These are phyloP conservation scores for Cheumatopsyche charites DNA, from an alignment of 1,140 invertebrate genomes.

Conservation along the genomic window DNA sequence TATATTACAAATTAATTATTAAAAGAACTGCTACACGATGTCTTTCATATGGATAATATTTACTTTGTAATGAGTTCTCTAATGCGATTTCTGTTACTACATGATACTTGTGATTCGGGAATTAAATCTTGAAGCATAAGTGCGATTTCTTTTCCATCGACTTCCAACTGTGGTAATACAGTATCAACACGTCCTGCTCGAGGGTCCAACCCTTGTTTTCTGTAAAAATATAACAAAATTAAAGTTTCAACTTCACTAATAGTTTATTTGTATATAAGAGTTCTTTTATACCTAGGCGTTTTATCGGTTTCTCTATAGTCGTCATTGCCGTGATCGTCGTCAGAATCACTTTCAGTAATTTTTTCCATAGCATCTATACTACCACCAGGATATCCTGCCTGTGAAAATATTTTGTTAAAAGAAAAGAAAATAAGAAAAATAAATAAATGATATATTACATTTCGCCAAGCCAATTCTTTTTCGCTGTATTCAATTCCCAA, in stretches of 20 bases:
- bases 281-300: not conserved
- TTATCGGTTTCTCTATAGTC: too few species aligned
- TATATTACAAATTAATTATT: not conserved
- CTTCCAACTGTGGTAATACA: slow-evolving; percentile 70
- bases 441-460: slow-evolving; percentile 54
- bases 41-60: too few species aligned
- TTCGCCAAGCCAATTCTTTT: slow-evolving; percentile 71
- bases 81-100: slow-evolving; percentile 39
- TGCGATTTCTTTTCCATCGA: slow-evolving; percentile 63
- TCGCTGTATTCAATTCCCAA: slow-evolving; percentile 72
- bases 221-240: slow-evolving; percentile 37
- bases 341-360: slow-evolving; percentile 57
- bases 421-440: slow-evolving; percentile 46
- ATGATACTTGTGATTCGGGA: slow-evolving; percentile 39
- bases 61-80: slow-evolving; percentile 52
- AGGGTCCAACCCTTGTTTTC: slow-evolving; percentile 68
- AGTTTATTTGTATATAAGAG: not conserved
- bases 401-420: slow-evolving; percentile 44
- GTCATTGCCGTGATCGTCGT: slow-evolving; percentile 52
- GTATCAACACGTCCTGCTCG: slow-evolving; percentile 79
- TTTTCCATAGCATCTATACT: slow-evolving; percentile 69
- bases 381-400: slow-evolving; percentile 72
- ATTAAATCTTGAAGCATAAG: slow-evolving; percentile 55
- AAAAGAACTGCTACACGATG: too few species aligned
- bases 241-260: not conserved